Base-by-base conservation (phyloP, 2,113 vertebrate species). In the Aegotheles bennettii region DNA sequence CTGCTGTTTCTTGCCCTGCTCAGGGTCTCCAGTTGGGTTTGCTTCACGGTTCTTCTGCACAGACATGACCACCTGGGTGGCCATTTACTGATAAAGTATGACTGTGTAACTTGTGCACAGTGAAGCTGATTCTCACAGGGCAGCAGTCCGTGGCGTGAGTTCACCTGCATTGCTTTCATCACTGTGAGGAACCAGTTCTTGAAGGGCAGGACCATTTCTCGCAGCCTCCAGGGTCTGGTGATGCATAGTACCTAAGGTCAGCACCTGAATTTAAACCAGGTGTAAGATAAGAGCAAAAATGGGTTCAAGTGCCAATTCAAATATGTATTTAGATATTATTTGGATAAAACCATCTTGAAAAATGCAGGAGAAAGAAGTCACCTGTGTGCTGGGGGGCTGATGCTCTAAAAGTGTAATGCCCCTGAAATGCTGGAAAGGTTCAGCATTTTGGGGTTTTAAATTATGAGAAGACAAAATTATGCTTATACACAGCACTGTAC, bases 1-100 rank as follows among this genome's bases (percentile, higher is more conserved):
- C 64, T 81, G 59, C 67, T 13, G 13, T 13, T 68, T 40, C 31
- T 84, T 51, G 6, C 21, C 29, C 18, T 23, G 50, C 54, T 18
- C 73, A 15, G 21, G 42, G 50, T 8, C 76, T 75, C 47, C 78
- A 47, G n/a, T 24, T 51, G 54, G 6, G 1, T 61, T 61, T 77
- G 80, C 33, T 38, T 7, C 2, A 1, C 0, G 0, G 51, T 23
- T 93, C 35, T 13, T 45, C 48, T 29, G 51, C 59, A 25, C 3
- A 2, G 57, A 21, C 15, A 9, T 1, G 1, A 33, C 29, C 33
- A 8, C 23, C 29, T 43, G 36, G 38, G 10, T 47, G 43, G 7
- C 18, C 24, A 5, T 13, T 35, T 42, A 43, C n/a, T 26, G 28
- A 26, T 16, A 35, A 57, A 74, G 68, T 29, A 36, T 0, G 3